Percentiles rank a stretch among this genome's conserved stretches.
Conservation (phyloP, 2,113 vertebrate genomes). For the Gopherus flavomarginatus region DNA sequence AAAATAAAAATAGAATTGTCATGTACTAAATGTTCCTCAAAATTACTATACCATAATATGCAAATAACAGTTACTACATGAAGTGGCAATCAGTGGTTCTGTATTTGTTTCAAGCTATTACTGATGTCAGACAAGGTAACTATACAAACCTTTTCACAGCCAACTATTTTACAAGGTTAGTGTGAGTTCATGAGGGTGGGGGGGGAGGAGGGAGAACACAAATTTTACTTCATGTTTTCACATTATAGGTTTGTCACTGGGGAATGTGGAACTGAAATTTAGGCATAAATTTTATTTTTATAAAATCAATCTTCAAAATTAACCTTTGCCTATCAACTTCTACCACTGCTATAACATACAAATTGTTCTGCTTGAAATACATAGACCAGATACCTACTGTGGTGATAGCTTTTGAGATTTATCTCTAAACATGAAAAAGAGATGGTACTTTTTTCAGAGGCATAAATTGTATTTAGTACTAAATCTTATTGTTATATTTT, state of each 20-base stretch:
- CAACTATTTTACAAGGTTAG: too few relatives aligned
- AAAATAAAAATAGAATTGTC: background rate
- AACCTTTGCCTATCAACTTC: background rate
- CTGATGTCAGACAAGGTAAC: background rate
- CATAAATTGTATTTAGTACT: background rate
- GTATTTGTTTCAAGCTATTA: background rate
- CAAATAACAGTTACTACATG: background rate
- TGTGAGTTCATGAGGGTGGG: background rate
- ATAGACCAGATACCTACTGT: background rate
- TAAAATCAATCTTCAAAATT: background rate
- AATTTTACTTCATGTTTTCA: background rate
- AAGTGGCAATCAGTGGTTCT: background rate
- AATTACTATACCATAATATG: background rate
- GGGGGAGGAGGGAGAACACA: background rate
- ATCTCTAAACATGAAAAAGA: background rate
- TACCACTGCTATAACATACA: background rate
- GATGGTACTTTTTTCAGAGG: fast-evolving
- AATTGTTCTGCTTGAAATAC: background rate
- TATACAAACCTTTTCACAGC: background rate
- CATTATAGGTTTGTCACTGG: background rate
- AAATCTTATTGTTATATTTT: background rate
- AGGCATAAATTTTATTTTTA: background rate
- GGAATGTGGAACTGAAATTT: background rate
- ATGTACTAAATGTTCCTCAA: background rate
- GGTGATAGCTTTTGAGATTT: too few relatives aligned